Percentiles rank a stretch among this genome's conserved stretches.
Conservation (phyloP, 2,113 vertebrate species). For the Capreolus pygargus region DNA sequence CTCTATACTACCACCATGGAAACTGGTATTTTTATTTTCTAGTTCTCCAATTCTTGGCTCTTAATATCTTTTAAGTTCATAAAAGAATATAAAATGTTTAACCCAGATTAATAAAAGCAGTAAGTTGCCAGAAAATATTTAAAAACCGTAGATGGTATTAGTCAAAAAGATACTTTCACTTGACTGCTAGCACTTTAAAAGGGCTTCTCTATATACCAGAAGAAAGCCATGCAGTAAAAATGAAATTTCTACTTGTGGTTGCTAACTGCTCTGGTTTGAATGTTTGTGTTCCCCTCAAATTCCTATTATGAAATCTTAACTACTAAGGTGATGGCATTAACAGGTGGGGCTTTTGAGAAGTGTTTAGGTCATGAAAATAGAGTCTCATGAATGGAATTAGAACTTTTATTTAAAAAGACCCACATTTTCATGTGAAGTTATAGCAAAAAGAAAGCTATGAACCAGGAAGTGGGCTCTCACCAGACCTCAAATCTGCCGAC, state of each 20-base stretch:
- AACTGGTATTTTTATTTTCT: neutral
- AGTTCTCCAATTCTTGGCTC: conserved; percentile 22
- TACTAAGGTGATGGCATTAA: neutral
- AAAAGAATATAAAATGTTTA: neutral
- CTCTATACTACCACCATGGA: neutral
- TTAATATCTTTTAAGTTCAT: conserved; percentile 12
- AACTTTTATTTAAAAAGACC: neutral
- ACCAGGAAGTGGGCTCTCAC: neutral
- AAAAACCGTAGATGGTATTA: neutral
- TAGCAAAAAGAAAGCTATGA: neutral
- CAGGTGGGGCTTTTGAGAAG: neutral
- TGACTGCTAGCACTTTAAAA: neutral
- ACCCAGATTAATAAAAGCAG: neutral
- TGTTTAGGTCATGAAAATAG: neutral
- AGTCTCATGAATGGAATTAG: neutral
- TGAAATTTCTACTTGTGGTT: conserved; percentile 24
- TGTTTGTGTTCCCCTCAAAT: neutral
- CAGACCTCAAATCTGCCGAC: neutral
- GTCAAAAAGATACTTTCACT: neutral
- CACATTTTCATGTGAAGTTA: neutral
- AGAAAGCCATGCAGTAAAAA: neutral
- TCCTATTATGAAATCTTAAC: neutral
- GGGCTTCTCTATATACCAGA: neutral
- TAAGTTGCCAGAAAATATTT: neutral
- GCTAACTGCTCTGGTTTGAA: neutral